These are phyloP conservation scores for Volucella inanis DNA, from an alignment of 2,888 invertebrate species.

Conservation along the genomic window DNA sequence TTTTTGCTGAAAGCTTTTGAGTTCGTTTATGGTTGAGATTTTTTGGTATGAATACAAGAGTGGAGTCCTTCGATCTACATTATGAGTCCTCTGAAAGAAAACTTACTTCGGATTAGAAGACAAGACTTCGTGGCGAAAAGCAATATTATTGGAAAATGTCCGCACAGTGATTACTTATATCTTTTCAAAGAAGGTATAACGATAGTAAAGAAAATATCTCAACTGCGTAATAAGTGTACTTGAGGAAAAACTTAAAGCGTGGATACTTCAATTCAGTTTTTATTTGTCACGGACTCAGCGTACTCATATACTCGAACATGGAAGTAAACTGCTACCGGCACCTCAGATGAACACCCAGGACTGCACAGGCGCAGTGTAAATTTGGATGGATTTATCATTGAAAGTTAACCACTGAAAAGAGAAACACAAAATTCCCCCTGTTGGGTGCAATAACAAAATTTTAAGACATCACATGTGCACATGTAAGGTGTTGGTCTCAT, in stretches of 20 bases:
- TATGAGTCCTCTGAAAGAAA: too few relatives aligned
- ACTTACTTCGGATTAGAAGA: too few relatives aligned
- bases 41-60: neutral
- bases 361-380: conserved; percentile 59
- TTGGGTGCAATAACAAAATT: conserved; percentile 29
- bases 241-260: too few relatives aligned
- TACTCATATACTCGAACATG: conserved; percentile 12
- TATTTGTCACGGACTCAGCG: conserved; percentile 2
- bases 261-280: neutral
- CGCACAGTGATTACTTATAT: too few relatives aligned
- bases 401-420: conserved; percentile 9
- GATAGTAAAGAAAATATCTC: too few relatives aligned
- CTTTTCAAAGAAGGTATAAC: too few relatives aligned
- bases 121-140: too few relatives aligned
- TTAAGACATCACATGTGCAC: conserved; percentile 60
- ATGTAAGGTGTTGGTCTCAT: conserved; percentile 46
- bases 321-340: conserved; percentile 32
- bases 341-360: conserved; percentile 35
- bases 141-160: too few relatives aligned
- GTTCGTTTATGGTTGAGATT: neutral
- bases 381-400: neutral
- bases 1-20: conserved; percentile 28
- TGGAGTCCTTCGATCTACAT: neutral
- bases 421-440: neutral
- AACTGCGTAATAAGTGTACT: too few relatives aligned